Conservation (phyloP, 2,113 vertebrate species). For the Fulica atra region DNA sequence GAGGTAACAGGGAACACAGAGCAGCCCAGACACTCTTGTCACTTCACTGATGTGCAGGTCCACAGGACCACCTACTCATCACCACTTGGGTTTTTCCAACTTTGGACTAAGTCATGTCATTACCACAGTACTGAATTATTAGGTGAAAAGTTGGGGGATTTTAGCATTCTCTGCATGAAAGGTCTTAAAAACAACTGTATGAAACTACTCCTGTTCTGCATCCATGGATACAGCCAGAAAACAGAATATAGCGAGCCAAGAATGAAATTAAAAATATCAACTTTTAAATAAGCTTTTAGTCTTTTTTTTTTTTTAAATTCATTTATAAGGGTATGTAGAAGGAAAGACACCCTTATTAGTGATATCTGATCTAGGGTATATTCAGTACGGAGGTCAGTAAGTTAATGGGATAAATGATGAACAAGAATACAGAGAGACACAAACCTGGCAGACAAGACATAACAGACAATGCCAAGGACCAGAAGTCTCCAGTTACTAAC, state of each 20-base stretch:
- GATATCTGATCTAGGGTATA: neutral
- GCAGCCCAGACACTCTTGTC: rapidly evolving
- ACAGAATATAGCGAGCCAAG: neutral
- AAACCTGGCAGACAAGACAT: neutral
- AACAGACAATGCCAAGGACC: neutral
- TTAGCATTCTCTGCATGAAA: neutral
- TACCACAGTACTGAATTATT: neutral
- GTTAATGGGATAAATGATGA: neutral
- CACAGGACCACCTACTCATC: neutral
- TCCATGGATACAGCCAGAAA: neutral
- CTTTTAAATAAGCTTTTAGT: neutral
- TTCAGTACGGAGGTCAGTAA: neutral
- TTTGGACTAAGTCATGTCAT: neutral
- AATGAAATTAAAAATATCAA: neutral
- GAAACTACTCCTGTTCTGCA: neutral
- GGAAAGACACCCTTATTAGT: neutral
- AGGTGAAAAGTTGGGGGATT: neutral
- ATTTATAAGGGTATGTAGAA: neutral
- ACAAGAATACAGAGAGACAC: neutral
- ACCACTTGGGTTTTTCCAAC: neutral
- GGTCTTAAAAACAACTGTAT: neutral
- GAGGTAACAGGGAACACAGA: too few species aligned
- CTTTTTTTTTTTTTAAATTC: too few species aligned
- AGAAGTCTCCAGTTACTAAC: neutral
- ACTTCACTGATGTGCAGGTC: neutral